These are phyloP conservation scores for Phataginus tricuspis DNA, from an alignment of 2,797 vertebrate species.

Conservation along the genomic window DNA sequence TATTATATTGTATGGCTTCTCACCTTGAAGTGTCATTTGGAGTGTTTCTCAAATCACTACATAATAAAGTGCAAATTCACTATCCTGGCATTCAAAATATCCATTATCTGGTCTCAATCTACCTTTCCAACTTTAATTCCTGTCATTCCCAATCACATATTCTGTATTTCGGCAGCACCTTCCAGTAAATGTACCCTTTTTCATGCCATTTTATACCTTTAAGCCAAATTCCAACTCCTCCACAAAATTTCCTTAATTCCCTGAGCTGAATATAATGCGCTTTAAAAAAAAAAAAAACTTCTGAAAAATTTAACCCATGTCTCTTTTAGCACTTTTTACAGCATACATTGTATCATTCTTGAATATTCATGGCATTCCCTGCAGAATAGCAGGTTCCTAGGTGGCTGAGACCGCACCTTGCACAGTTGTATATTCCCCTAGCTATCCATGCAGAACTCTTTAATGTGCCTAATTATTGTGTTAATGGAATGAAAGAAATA, in stretches of 20 bases:
- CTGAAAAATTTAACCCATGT: background rate
- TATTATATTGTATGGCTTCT: background rate
- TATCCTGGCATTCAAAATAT: background rate
- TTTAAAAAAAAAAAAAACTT: background rate
- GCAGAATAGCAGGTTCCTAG: background rate
- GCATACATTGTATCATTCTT: background rate
- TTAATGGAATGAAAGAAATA: background rate
- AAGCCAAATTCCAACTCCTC: background rate
- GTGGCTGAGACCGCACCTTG: background rate
- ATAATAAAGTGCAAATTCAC: background rate
- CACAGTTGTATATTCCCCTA: background rate
- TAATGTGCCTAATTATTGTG: background rate
- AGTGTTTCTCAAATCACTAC: constrained; percentile 19
- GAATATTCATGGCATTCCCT: background rate
- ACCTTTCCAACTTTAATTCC: background rate
- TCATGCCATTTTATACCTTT: background rate
- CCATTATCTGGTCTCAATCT: background rate
- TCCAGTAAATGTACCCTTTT: background rate
- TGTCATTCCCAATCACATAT: background rate
- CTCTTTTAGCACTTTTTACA: background rate
- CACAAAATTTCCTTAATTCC: background rate
- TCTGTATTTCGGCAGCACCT: background rate
- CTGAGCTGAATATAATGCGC: background rate
- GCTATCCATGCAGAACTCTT: background rate
- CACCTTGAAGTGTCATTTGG: background rate